phyloP scores from a whole-genome alignment of 1,140 invertebrate genomes.

The Adoxophyes honmai region DNA sequence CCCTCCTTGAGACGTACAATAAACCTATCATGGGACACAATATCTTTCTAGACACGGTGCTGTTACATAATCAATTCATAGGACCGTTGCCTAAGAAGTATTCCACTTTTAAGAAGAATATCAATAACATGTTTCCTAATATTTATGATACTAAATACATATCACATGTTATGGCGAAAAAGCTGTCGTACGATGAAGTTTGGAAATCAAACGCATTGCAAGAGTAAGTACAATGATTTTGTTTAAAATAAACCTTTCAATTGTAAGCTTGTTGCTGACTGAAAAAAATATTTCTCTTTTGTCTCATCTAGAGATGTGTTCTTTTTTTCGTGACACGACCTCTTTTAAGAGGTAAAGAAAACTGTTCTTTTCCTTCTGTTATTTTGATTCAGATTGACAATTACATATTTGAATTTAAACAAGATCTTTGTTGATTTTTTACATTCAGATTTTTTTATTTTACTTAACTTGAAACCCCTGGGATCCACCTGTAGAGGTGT shows the following conservation, averaged over 20 bases:
- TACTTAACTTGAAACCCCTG: no score
- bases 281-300: no score
- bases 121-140: slow-evolving; percentile 81
- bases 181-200: slow-evolving; percentile 69
- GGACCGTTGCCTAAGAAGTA: slow-evolving; percentile 83
- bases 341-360: no score
- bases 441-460: no score
- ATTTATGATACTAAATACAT: slow-evolving; percentile 87
- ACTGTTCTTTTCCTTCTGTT: no score
- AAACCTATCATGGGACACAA: slow-evolving; percentile 89
- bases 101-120: slow-evolving; percentile 80
- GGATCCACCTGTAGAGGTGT: no score
- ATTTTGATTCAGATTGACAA: no score
- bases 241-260: not conserved
- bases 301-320: no score
- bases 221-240: slow-evolving; percentile 53
- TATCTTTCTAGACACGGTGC: slow-evolving; percentile 82
- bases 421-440: no score
- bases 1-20: slow-evolving; percentile 76
- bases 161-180: slow-evolving; percentile 75
- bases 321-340: no score
- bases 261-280: no score
- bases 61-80: slow-evolving; percentile 86
- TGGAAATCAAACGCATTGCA: slow-evolving; percentile 75
- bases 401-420: no score